Base-by-base conservation (phyloP, 2,113 vertebrate species). In the Lampris incognitus region DNA sequence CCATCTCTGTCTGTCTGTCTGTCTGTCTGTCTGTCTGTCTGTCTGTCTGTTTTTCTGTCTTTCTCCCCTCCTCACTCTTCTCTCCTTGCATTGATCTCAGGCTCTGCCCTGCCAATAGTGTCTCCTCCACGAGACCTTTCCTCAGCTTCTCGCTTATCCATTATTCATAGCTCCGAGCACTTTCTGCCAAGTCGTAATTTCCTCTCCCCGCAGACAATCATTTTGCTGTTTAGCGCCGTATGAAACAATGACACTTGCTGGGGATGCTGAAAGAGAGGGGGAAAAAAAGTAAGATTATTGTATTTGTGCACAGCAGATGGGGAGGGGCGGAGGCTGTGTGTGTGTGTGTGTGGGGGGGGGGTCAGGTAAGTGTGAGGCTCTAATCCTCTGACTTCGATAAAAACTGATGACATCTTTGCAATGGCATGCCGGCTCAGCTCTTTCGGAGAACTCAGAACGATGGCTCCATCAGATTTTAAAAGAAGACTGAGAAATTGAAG, bases 61-160 rank as follows among this genome's bases (percentile, higher is more conserved):
- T 55, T 49, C 52, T 39, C 46, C 59, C 74, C 46, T 39, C 70
- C 74, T 85, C 63, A 49, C 72, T 72, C 57, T 74, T 51, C 78
- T 65, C 65, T 55, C 69, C 65, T 50, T 57, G 61, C 68, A 85
- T 87, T 84, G 83, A 88, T 87, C 81, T 81, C 24, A 42, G 54
- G 58, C 74, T 55, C 69, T 77, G 51, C 74, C 55, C 39, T 66
- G 76, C 82, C 84, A 68, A 75, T 82, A 69, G 60, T 58, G 56
- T 69, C 81, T 87, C 77, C 68, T 85, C 81, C 79, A 51, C 55
- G 48, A 87, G 81, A 88, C 87, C 81, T 76, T 73, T 85, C 66
- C 75, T 56, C 6, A 41, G 72, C 80, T 69, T 86, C 76, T 5
- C 70, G 71, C 68, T 79, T 52, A 85, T 89, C 59, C 81, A 90